Evolutionary conservation across 2,888 invertebrate species (phyloP).

Genomic region (Myopa testacea): DNA sequence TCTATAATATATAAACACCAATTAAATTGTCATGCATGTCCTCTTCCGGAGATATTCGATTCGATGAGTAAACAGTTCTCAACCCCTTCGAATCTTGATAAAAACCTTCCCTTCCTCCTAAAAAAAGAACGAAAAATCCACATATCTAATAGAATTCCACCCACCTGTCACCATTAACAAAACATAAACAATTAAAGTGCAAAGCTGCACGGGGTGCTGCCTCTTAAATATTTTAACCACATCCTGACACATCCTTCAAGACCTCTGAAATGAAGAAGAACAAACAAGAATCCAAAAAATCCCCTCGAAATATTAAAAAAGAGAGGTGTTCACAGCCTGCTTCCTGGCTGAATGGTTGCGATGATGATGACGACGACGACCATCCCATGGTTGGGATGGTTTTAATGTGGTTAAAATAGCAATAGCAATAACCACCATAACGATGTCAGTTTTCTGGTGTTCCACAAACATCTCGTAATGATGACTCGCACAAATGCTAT

Average conservation of each 20-base stretch:
- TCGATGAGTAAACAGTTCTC: too few relatives aligned
- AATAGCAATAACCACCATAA: neutral
- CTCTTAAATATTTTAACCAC: neutral
- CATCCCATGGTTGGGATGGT: neutral
- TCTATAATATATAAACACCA: too few relatives aligned
- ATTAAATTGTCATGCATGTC: too few relatives aligned
- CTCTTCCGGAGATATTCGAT: too few relatives aligned
- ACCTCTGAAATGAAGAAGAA: neutral
- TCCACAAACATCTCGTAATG: conserved; percentile 33
- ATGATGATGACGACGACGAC: too few relatives aligned
- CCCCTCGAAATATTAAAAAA: conserved; percentile 46
- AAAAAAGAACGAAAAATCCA: neutral
- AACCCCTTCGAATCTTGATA: too few relatives aligned
- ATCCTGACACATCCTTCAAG: conserved; percentile 24
- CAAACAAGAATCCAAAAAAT: neutral
- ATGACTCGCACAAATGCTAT: conserved; percentile 49
- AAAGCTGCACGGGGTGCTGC: conserved; percentile 40
- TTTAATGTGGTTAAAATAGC: neutral
- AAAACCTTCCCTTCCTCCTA: too few relatives aligned
- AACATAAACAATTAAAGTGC: conserved; percentile 38
- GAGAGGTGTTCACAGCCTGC: conserved; percentile 47
- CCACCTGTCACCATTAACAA: conserved; percentile 38
- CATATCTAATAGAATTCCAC: conserved; percentile 24
- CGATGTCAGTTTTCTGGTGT: neutral
- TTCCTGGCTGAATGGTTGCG: conserved; percentile 17